phyloP scores from a whole-genome alignment of 1,140 invertebrate genomes.

The Nasonia longicornis region DNA sequence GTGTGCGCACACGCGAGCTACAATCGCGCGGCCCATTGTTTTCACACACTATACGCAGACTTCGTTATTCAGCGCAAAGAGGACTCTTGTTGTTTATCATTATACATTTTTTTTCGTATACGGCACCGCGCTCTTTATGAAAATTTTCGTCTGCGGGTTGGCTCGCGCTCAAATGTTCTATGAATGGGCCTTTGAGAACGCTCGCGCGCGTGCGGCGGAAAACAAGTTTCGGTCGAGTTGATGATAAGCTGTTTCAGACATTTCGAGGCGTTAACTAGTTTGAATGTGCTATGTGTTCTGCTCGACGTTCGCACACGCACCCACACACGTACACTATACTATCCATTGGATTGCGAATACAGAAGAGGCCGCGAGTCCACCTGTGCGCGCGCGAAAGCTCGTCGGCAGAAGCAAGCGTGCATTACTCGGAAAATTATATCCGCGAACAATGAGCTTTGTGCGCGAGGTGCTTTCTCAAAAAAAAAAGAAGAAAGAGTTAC shows the following conservation, averaged over 20 bases:
- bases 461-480: not conserved
- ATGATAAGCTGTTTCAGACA: not conserved
- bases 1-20: not conserved
- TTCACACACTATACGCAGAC: not conserved
- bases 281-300: not conserved
- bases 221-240: not conserved
- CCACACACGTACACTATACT: not conserved
- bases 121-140: not conserved
- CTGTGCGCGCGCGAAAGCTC: not conserved
- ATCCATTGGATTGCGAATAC: not conserved
- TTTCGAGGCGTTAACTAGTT: not conserved
- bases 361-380: not conserved
- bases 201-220: not conserved
- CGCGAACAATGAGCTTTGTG: not conserved
- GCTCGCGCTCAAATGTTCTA: not conserved
- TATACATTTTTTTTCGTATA: not conserved
- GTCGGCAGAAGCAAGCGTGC: not conserved
- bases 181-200: not conserved
- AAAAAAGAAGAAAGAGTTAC: not conserved
- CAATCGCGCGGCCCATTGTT: not conserved
- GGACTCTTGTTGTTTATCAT: not conserved
- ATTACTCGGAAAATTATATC: not conserved
- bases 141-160: not conserved
- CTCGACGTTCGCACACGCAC: too few species aligned
- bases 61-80: not conserved